Evolutionary conservation across 1,140 invertebrate genomes (phyloP).

Genomic region (Coenobita brevimanus): DNA sequence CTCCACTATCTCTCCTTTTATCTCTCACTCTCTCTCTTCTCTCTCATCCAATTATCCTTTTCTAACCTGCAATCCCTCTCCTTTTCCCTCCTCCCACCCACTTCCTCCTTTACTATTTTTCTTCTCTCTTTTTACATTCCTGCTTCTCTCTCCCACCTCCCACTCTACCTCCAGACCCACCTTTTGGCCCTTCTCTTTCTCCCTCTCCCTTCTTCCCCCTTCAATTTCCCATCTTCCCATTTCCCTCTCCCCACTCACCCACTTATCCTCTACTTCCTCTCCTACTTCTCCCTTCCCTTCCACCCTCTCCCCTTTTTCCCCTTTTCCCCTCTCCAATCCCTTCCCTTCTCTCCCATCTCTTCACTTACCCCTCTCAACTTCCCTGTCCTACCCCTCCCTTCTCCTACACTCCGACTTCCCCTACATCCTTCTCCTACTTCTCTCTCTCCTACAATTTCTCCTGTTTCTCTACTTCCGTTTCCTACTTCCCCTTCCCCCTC

Average conservation of each 20-base stretch:
- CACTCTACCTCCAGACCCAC: not conserved
- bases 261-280: no score
- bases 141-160: not conserved
- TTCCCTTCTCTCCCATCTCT: not conserved
- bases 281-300: no score
- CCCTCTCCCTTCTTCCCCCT: not conserved
- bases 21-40: not conserved
- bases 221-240: not conserved
- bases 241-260: not conserved
- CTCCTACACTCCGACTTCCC: not conserved
- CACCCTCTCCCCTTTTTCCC: not conserved
- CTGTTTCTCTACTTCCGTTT: not conserved
- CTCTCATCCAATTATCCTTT: not conserved
- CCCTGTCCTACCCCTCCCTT: not conserved
- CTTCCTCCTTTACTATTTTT: not conserved
- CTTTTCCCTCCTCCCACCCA: not conserved
- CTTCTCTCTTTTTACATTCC: not conserved
- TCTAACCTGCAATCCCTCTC: not conserved
- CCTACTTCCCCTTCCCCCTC: no score
- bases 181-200: not conserved
- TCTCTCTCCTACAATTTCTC: not conserved
- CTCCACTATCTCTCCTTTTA: not conserved
- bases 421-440: not conserved
- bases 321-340: not conserved
- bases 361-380: not conserved